These are phyloP conservation scores for Ictalurus furcatus DNA, from an alignment of 2,113 vertebrate species.

Conservation along the genomic window DNA sequence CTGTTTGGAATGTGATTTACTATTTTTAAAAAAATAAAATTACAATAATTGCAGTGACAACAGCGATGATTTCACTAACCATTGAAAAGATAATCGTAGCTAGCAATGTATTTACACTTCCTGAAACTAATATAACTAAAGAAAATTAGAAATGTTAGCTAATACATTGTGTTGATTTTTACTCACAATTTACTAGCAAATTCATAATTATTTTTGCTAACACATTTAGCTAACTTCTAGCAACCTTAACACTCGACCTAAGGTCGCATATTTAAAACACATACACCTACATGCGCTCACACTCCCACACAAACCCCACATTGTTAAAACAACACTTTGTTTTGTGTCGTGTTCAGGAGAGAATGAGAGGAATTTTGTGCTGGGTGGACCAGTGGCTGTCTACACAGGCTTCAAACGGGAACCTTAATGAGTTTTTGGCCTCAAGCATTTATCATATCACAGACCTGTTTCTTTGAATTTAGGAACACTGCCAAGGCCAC, in stretches of 20 bases:
- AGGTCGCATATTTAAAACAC: background rate
- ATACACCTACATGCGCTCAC: background rate
- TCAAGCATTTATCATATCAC: slow-evolving; percentile 40
- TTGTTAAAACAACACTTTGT: slow-evolving; percentile 5
- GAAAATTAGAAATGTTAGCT: background rate
- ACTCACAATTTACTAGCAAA: background rate
- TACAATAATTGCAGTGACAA: background rate
- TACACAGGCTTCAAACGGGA: slow-evolving; percentile 36
- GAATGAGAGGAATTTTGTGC: slow-evolving; percentile 32
- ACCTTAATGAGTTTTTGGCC: slow-evolving; percentile 30
- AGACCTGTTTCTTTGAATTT: slow-evolving; percentile 38
- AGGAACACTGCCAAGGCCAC: slow-evolving; percentile 6
- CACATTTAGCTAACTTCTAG: background rate
- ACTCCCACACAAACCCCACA: slow-evolving; percentile 7
- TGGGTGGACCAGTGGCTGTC: slow-evolving; percentile 2
- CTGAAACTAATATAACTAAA: background rate
- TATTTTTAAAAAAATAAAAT: background rate
- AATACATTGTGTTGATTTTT: background rate
- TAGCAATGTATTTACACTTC: background rate
- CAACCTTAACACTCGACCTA: background rate
- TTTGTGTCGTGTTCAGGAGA: background rate
- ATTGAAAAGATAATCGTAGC: background rate
- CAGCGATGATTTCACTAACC: background rate
- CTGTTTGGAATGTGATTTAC: background rate
- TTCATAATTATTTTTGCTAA: background rate